Evolutionary conservation across 1,140 invertebrate species (phyloP), one percentile per base, ranked within the genome.

Genomic region (Homalodisca vitripennis): DNA sequence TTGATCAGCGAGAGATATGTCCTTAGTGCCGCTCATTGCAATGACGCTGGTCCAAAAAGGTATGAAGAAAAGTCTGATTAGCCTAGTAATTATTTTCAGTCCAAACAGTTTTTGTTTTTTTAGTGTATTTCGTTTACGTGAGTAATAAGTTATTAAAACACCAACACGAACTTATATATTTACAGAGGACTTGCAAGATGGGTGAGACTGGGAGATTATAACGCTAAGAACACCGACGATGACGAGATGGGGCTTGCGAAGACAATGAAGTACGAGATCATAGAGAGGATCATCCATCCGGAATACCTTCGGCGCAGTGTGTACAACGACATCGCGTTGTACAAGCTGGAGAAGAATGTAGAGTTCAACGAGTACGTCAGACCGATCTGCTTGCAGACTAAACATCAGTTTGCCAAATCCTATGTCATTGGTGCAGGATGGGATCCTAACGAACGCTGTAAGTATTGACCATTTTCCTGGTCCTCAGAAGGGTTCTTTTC

Each of bases 241-340:
- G 67, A 68, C 13, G 32, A 55, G 2, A 17, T 3, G 2, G 31
- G 55, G n/a, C 2, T 13, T 14, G 51, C 67, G n/a, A n/a, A 68
- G 22, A 30, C 32, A 67, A 22, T 22, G 20, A 55, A 66, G 0
- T 66, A 60, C 22, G 32, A 46, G 26, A 70, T 70, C n/a, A 55
- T 29, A 17, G 60, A 78, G 2, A 71, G 76, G 27, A 78, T 79
- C 30, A 69, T 57, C 3, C 82, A 84, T 73, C 82, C 75, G 67
- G 67, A 80, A 1, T 86, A 86, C 74, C 77, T 75, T 3, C 72
- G 77, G 14, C 78, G 78, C 0, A 71, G 74, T 2, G 82, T 81
- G 67, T 87, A 88, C 68, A 75, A 87, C 70, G 87, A 88, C 72
- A 80, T 89, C 32, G 84, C 83, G 0, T 73, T 88, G 20, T 62